phyloP scores from a whole-genome alignment of 2,888 invertebrate genomes.

The Xylota sylvarum region DNA sequence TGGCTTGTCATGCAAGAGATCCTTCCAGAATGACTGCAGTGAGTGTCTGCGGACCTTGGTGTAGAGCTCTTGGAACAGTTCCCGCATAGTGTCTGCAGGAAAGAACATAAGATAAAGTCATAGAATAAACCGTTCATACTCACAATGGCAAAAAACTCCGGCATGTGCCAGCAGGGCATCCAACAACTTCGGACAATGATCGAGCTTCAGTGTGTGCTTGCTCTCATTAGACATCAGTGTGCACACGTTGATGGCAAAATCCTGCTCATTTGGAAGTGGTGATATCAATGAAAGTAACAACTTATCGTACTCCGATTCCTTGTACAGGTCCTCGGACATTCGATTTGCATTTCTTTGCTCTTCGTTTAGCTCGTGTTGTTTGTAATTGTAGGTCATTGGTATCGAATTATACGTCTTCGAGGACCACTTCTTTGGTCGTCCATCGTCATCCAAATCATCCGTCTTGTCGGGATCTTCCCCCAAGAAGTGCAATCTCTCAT shows the following conservation, averaged over 20 bases:
- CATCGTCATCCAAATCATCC: conserved; percentile 91
- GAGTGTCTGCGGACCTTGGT: conserved; percentile 88
- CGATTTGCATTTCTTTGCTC: conserved; percentile 88
- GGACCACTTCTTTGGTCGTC: conserved; percentile 90
- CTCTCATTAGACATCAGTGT: conserved; percentile 97
- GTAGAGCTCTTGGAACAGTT: conserved; percentile 89
- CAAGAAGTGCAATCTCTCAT: conserved; percentile 95
- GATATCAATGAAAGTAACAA: conserved; percentile 95
- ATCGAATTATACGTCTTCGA: conserved; percentile 89
- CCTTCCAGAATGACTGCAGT: conserved; percentile 91
- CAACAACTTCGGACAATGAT: conserved; percentile 93
- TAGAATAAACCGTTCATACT: conserved; percentile 81
- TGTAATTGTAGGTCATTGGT: conserved; percentile 91
- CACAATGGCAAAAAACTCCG: conserved; percentile 96
- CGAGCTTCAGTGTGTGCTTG: conserved; percentile 93
- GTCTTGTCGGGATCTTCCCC: conserved; percentile 94
- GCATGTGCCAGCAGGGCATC: conserved; percentile 96
- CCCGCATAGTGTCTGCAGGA: conserved; percentile 87
- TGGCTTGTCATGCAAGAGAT: conserved; percentile 85
- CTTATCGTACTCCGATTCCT: conserved; percentile 92
- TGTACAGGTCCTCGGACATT: conserved; percentile 89
- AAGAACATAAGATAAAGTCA: not conserved
- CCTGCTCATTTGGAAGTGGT: conserved; percentile 99
- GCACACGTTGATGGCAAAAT: conserved; percentile 98
- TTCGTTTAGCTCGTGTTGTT: conserved; percentile 90